phyloP scores from a whole-genome alignment of 1,140 invertebrate genomes.

The Zaprionus gabonicus region DNA sequence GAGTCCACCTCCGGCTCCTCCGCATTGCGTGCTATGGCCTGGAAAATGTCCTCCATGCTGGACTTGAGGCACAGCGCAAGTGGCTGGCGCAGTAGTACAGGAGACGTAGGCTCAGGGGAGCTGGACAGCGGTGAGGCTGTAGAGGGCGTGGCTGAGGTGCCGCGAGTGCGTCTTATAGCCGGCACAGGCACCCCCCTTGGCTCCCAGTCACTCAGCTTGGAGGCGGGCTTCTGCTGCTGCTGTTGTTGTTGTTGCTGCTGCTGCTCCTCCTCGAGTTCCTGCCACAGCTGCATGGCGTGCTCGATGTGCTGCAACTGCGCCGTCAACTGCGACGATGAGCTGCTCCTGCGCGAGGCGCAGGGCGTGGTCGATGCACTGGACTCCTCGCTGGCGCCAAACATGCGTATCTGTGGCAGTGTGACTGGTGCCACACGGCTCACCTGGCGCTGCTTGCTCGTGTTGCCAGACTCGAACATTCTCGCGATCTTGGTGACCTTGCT shows the following conservation, averaged over 20 bases:
- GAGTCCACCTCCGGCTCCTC: slow-evolving; percentile 54
- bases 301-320: slow-evolving; percentile 75
- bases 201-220: slow-evolving; percentile 58
- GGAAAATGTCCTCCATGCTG: slow-evolving; percentile 82
- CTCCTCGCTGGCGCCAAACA: slow-evolving; percentile 63
- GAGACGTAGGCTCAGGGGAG: slow-evolving; percentile 64
- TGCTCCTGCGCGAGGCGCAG: slow-evolving; percentile 63
- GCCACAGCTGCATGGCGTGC: slow-evolving; percentile 71
- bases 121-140: slow-evolving; percentile 70
- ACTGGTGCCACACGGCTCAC: slow-evolving; percentile 66
- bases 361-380: slow-evolving; percentile 64
- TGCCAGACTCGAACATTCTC: slow-evolving; percentile 74
- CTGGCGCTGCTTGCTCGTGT: slow-evolving; percentile 35
- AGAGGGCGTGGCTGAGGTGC: slow-evolving; percentile 75
- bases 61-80: slow-evolving; percentile 65
- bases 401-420: slow-evolving; percentile 65
- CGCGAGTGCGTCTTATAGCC: slow-evolving; percentile 38
- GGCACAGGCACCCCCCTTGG: slow-evolving; percentile 51
- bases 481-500: slow-evolving; percentile 81
- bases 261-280: slow-evolving; percentile 63
- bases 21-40: slow-evolving; percentile 72
- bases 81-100: slow-evolving; percentile 56
- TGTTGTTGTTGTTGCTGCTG: slow-evolving; percentile 14
- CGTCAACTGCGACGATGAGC: slow-evolving; percentile 63
- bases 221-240: slow-evolving; percentile 21